Evolutionary conservation across 2,888 invertebrate genomes (phyloP).

Genomic region (Diarsia brunnea): DNA sequence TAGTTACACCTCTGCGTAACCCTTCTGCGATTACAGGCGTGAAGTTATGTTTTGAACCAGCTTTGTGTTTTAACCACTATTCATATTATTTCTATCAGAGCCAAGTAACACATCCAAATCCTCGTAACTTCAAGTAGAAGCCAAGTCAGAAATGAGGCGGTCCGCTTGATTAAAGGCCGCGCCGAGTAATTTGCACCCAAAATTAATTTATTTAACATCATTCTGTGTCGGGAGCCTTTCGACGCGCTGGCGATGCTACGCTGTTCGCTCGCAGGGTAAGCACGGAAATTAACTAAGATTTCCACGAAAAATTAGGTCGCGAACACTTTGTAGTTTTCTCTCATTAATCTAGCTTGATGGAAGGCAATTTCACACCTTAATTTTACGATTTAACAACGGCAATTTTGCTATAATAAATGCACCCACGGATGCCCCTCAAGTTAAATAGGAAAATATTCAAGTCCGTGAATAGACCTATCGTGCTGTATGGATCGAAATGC

Average conservation of each 20-base stretch:
- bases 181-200: conserved; percentile 80
- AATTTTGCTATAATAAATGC: background rate
- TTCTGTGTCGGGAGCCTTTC: conserved; percentile 54
- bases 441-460: no score
- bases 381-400: background rate
- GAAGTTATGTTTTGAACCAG: no score
- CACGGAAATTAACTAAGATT: conserved; percentile 22
- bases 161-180: conserved; percentile 77
- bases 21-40: no score
- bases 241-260: conserved; percentile 45
- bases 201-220: conserved; percentile 83
- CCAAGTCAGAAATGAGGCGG: conserved; percentile 70
- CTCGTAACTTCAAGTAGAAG: conserved; percentile 49
- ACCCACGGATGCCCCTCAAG: no score
- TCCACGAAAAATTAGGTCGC: conserved; percentile 10
- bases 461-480: no score
- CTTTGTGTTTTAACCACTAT: no score
- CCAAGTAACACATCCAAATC: conserved; percentile 64
- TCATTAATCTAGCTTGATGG: background rate
- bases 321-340: conserved; percentile 12
- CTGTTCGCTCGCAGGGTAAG: conserved; percentile 4
- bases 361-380: background rate
- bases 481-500: no score
- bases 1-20: no score
- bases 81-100: no score